Conservation (phyloP, 2,888 invertebrate genomes). For the Stratiomys singularior region DNA sequence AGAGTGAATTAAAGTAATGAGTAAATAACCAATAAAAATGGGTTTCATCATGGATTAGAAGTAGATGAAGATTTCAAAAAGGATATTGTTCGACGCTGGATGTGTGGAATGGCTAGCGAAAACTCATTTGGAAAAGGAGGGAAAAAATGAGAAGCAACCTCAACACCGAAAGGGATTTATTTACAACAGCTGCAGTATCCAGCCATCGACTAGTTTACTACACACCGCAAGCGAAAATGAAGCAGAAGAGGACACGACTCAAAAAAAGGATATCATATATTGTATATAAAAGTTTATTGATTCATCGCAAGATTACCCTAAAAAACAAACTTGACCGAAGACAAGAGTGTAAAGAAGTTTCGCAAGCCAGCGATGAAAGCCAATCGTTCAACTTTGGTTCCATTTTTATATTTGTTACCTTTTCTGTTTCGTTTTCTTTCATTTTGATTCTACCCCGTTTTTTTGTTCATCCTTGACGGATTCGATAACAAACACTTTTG, state of each 20-base stretch:
- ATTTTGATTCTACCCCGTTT: neutral
- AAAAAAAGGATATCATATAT: neutral
- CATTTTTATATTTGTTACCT: neutral
- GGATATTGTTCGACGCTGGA: neutral
- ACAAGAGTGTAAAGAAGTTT: neutral
- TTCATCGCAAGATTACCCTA: conserved; percentile 3
- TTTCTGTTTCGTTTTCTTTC: neutral
- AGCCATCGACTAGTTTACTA: neutral
- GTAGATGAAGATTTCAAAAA: neutral
- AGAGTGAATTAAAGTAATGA: neutral
- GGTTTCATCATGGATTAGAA: neutral
- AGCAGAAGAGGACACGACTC: neutral
- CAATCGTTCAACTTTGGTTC: neutral
- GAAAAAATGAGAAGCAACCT: neutral
- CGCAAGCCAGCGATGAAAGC: neutral
- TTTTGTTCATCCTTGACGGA: neutral
- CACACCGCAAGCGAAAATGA: neutral
- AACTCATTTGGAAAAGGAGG: neutral
- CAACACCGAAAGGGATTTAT: neutral
- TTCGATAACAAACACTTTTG: neutral
- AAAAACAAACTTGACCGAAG: neutral
- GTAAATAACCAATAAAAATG: conserved; percentile 3
- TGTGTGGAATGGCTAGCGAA: neutral
- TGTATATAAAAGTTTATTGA: conserved; percentile 31
- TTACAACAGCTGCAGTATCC: neutral